Base-by-base conservation (phyloP, 2,888 invertebrate species). In the Vandiemenella viatica region DNA sequence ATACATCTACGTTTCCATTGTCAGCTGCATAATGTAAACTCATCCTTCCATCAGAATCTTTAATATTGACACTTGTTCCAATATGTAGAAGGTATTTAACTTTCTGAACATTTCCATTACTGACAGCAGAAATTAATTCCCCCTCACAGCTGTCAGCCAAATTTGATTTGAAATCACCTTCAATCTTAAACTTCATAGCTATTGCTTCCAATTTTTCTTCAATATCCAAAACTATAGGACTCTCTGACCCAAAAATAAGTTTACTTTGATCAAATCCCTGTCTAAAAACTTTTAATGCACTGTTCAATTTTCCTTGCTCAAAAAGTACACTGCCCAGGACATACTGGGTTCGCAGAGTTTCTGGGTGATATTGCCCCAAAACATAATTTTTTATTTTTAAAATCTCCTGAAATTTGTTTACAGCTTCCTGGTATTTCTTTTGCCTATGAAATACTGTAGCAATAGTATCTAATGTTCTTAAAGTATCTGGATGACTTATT, bases 1-100 rank as follows among this genome's bases (percentile, higher is more conserved):
- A 15, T 18, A 53, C 45, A 15, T 44, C 8, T 44, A 20, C 17
- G 19, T 53, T 22, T 5, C 48, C 49, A 46, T 44, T 54, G 38
- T 46, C 43, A 43, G 55, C 49, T 37, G 59, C 58, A 43, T 41
- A 54, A 48, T 58, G 58, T 10, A 59, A 37, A 13, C 54, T 45
- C 3, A 54, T 55, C 26, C 48, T 43, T 17, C 56, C 58, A 16
- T 53, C 42, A 5, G 2, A 4, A 32, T 50, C 50, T 17, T 46
- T 46, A 37, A 4, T 4, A 37, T 46, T 40, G 38, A 41, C 21
- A 16, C 37, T 32, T n/a, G 20, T 13, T 48, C 41, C 43, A 38
- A 10, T 13, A 40, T 38, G 15, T 26, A 48, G 13, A 13, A 43
- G 37, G 23, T 10, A 7, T 19, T 50, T 10, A 38, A 38, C 38